A percentile compares a stretch with the other conserved stretches of the same genome.
Evolutionary conservation across 2,113 vertebrate genomes (phyloP).

Genomic region (Picathartes gymnocephalus): DNA sequence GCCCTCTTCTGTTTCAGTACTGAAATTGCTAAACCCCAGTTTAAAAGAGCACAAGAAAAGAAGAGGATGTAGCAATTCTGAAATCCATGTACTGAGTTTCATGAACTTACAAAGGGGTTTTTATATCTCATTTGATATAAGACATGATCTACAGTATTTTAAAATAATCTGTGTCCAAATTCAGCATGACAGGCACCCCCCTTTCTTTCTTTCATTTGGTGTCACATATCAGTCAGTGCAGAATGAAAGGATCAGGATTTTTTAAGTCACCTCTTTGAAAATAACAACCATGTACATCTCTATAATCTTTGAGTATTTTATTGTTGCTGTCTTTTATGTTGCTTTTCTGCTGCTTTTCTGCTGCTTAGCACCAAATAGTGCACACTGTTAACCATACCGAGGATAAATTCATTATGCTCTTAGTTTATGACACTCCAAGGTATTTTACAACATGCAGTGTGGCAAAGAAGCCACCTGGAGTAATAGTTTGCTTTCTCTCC

Average conservation of each 20-base stretch:
- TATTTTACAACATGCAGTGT: neutral
- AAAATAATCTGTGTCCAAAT: neutral
- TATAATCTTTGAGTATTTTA: neutral
- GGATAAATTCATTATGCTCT: neutral
- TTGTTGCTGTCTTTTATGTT: neutral
- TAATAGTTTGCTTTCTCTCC: neutral
- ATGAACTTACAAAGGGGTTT: neutral
- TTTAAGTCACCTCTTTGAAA: neutral
- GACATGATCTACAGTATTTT: neutral
- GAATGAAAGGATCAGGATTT: neutral
- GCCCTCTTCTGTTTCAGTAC: slow-evolving; percentile 32
- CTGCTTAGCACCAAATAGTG: neutral
- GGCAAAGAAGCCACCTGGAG: neutral
- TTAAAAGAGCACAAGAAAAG: neutral
- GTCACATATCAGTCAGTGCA: neutral
- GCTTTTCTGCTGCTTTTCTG: neutral
- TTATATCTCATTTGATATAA: neutral
- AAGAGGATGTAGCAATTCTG: neutral
- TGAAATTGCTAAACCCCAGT: neutral
- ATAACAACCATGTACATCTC: neutral
- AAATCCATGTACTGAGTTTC: neutral
- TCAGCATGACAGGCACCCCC: neutral
- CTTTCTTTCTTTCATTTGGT: neutral
- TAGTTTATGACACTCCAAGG: neutral
- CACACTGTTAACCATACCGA: neutral